Evolutionary conservation across 2,888 invertebrate genomes (phyloP), one percentile per base, ranked within the genome.

Genomic region (Taenaris catops): DNA sequence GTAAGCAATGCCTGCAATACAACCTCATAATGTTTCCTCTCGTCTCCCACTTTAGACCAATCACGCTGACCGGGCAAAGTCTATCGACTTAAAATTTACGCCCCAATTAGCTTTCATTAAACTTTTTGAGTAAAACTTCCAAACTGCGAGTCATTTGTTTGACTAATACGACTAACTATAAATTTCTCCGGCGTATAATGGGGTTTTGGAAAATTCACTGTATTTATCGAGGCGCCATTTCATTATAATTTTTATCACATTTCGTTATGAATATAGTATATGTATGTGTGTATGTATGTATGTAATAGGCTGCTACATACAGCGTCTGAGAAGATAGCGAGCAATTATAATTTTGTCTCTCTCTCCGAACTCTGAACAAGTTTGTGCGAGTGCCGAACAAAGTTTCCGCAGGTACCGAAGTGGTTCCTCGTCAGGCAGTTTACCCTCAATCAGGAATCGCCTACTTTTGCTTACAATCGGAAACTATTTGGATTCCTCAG

Each of bases 51-150:
- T n/a, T n/a, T 14, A 26, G 17, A 26, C 8, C 17, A 23, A 23
- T 23, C 23, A 23, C 1, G 16, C 17, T 16, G 5, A 4, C 9
- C 10, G 6, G 27, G n/a, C 6, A n/a, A 32, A 6, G 17, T 16
- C 28, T 19, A 34, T 39, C 19, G 39, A 27, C 25, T 39, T 29
- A 29, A 34, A 28, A 29, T 29, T 29, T 29, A 34, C 39, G 39
- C 29, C 34, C 39, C 34, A 34, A 39, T 39, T 39, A 39, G 34
- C 29, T 32, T 32, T 12, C 29, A 39, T 29, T 21, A 34, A 34
- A 32, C 32, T 32, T 32, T 32, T 32, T 18, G 32, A 26, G 25
- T 29, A 12, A 29, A 39, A 34, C 29, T 34, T 24, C 32, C 11
- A 6, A 24, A 32, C 24, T 32, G 3, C 7, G 24, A 32, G 31